These are phyloP conservation scores for Triplophysa siluroides DNA, from an alignment of 2,113 vertebrate genomes.

Conservation along the genomic window DNA sequence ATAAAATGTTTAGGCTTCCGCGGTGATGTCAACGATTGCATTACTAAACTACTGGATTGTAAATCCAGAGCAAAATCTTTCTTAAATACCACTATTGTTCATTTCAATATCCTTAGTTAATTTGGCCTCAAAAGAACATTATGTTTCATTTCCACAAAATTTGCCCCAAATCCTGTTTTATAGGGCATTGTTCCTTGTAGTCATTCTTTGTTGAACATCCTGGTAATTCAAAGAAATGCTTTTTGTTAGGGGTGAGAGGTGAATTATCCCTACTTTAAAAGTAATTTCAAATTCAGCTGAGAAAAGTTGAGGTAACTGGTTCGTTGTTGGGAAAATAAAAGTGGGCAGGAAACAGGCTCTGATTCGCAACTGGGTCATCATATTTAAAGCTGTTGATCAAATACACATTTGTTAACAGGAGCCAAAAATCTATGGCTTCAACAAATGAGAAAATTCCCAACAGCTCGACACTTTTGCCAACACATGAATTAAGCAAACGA, in stretches of 20 bases:
- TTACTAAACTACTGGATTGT: not conserved
- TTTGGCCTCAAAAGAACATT: not conserved
- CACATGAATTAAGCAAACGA: not conserved
- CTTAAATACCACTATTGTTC: not conserved
- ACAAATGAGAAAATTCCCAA: slow-evolving; percentile 43
- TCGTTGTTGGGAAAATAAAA: slow-evolving; percentile 23
- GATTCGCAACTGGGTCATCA: slow-evolving; percentile 43
- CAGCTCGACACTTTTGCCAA: not conserved
- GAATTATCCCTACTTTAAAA: no score
- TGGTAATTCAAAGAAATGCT: slow-evolving; percentile 47
- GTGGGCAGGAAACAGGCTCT: slow-evolving; percentile 13
- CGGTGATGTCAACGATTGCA: not conserved
- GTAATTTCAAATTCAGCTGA: no score
- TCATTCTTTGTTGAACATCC: not conserved
- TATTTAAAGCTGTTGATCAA: slow-evolving; percentile 39
- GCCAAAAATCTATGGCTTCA: slow-evolving; percentile 18
- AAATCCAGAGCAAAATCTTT: not conserved
- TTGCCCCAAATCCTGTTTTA: not conserved
- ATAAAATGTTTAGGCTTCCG: not conserved
- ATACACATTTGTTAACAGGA: slow-evolving; percentile 32
- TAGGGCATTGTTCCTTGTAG: not conserved
- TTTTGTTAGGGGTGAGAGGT: slow-evolving; percentile 28
- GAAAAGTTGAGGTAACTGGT: no score
- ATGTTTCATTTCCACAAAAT: not conserved
- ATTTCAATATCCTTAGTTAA: not conserved